Conservation (phyloP, 2,113 vertebrate species). For the Entosphenus tridentatus region DNA sequence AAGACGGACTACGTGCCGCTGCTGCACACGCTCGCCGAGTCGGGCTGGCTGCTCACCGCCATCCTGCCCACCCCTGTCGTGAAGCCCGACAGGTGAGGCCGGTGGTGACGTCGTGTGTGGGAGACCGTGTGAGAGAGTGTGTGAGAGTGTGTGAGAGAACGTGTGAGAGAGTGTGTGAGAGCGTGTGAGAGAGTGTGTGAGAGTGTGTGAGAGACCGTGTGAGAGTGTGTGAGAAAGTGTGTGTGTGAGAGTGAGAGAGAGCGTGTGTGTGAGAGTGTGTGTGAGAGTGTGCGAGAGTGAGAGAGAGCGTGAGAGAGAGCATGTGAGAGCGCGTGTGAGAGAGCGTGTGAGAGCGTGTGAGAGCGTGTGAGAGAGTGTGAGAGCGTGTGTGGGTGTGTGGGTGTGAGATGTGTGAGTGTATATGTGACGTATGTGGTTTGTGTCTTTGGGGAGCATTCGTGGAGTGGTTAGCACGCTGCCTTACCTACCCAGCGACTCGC, state of each 20-base stretch:
- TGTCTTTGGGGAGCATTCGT: no score
- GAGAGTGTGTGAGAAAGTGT: not conserved
- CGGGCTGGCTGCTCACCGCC: conserved; percentile 83
- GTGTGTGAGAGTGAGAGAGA: not conserved
- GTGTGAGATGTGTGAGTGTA: no score
- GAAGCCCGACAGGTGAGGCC: conserved; percentile 54
- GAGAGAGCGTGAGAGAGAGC: not conserved
- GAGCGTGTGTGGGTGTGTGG: not conserved
- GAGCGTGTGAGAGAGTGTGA: not conserved
- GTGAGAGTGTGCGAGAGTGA: not conserved
- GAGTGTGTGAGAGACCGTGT: not conserved
- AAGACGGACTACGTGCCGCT: conserved; percentile 85
- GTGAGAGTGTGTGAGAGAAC: not conserved
- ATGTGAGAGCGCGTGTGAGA: not conserved
- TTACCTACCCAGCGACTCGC: no score
- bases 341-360: not conserved
- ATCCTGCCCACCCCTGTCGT: conserved; percentile 72
- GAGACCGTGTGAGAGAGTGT: not conserved
- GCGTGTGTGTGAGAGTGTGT: not conserved
- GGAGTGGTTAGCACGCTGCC: no score
- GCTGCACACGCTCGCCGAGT: conserved; percentile 78
- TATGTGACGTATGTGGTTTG: no score
- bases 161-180: not conserved
- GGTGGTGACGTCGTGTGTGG: not conserved
- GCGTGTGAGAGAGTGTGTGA: not conserved